A percentile compares a stretch with the other conserved stretches of the same genome.
Conservation (phyloP, 2,113 vertebrate species). For the Petromus typicus region DNA sequence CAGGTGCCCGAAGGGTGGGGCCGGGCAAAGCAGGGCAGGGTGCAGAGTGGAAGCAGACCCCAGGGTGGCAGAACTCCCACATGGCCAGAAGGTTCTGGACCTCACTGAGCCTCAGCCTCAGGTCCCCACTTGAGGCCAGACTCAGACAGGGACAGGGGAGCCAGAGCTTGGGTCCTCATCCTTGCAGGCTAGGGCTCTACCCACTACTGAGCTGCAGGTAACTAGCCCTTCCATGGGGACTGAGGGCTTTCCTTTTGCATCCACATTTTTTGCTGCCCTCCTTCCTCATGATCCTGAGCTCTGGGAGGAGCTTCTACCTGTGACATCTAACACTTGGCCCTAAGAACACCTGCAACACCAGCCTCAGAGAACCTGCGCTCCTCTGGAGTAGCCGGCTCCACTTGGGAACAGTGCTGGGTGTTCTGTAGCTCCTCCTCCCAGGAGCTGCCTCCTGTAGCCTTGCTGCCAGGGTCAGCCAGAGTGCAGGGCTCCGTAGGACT, state of each 20-base stretch:
- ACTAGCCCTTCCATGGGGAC: neutral
- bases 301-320: neutral
- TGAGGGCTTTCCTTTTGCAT: slow-evolving; percentile 60
- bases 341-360: neutral
- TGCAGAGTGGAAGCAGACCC: slow-evolving; percentile 52
- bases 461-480: neutral
- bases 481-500: neutral
- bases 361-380: neutral
- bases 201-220: neutral
- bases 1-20: neutral
- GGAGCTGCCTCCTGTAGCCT: neutral
- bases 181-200: neutral
- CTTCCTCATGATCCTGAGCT: slow-evolving; percentile 29
- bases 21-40: neutral
- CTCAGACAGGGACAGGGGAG: neutral
- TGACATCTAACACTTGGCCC: neutral
- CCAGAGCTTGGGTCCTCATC: neutral
- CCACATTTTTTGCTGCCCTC: neutral
- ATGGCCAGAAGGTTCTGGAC: neutral
- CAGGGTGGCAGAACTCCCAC: neutral
- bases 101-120: neutral
- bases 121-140: neutral
- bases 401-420: neutral
- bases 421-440: neutral
- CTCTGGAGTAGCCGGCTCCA: neutral